Base-by-base conservation (phyloP, 2,888 invertebrate species). In the Leptinotarsa rubiginosa region DNA sequence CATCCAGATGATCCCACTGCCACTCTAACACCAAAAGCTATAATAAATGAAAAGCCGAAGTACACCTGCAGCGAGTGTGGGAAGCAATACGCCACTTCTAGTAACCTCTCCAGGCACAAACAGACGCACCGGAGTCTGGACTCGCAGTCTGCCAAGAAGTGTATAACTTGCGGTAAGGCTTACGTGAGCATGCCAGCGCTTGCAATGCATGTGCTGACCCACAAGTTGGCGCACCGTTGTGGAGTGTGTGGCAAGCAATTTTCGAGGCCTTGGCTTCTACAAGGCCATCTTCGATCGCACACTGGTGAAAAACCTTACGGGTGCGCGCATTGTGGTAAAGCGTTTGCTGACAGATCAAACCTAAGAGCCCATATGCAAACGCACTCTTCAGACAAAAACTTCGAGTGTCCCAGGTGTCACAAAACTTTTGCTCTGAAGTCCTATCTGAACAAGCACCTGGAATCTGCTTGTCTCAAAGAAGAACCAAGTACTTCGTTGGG, bases 171-270 rank as follows among this genome's bases (percentile, higher is more conserved):
- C 88, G 96, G 96, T 80, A 97, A 98, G 88, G 96, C 97, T 3
- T 98, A 98, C 89, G 98, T 98, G 66, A 96, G 96, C 79, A 98
- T 98, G 97, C 98, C 98, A 0, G 98, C 98, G 1, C 90, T 98
- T 73, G 96, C 97, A 62, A 97, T 96, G 94, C 96, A 96, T 87
- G 93, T 96, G 78, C 91, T 95, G 59, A 97, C 97, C 65, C 98
- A 98, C 89, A 96, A 96, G 86, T 91, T 97, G 84, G 93, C 93
- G 41, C 97, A 98, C 89, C 94, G 94, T 82, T 98, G 98, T 87
- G 93, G 93, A 67, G 93, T 97, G 47, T 98, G 98, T 88, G 96
- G 96, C 72, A 98, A 98, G 87, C 92, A 96, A 85, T 98, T 98
- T 89, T 96, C 96, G 16, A 91, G 98, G 47, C 97, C 97, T n/a